Conservation (phyloP, 2,888 invertebrate genomes). For the Heterodera filipjevi region DNA sequence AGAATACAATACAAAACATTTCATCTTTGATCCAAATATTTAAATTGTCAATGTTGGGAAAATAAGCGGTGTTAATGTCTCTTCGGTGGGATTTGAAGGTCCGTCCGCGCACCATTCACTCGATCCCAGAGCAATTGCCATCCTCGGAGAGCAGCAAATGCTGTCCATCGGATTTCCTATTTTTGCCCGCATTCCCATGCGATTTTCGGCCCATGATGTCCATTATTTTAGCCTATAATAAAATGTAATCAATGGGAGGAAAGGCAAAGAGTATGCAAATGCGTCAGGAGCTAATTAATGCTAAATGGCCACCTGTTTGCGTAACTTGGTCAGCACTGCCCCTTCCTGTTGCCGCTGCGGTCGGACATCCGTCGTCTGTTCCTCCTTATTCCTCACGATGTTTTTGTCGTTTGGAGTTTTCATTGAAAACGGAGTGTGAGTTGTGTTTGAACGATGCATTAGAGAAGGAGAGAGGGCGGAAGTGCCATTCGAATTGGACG, state of each 20-base stretch:
- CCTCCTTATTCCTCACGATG: background rate
- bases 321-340: background rate
- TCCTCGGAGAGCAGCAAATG: slow-evolving; percentile 34
- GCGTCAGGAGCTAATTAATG: too few relatives aligned
- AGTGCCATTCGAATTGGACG: background rate
- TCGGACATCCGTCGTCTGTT: background rate
- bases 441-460: slow-evolving; percentile 4
- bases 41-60: background rate
- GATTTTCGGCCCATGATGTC: slow-evolving; percentile 9
- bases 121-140: slow-evolving; percentile 23
- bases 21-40: too few relatives aligned
- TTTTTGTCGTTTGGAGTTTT: background rate
- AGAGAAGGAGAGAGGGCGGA: background rate
- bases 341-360: background rate
- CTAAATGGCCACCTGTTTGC: background rate
- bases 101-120: background rate
- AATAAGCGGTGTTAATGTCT: background rate
- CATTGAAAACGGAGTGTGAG: background rate
- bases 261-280: background rate
- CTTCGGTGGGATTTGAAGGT: too few relatives aligned
- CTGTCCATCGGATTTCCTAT: slow-evolving; percentile 27
- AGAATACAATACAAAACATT: too few relatives aligned
- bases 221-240: slow-evolving; percentile 5
- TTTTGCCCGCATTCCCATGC: background rate
- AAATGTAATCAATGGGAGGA: background rate